phyloP scores from a whole-genome alignment of 2,797 vertebrate species.

The Diplodus puntazzo region DNA sequence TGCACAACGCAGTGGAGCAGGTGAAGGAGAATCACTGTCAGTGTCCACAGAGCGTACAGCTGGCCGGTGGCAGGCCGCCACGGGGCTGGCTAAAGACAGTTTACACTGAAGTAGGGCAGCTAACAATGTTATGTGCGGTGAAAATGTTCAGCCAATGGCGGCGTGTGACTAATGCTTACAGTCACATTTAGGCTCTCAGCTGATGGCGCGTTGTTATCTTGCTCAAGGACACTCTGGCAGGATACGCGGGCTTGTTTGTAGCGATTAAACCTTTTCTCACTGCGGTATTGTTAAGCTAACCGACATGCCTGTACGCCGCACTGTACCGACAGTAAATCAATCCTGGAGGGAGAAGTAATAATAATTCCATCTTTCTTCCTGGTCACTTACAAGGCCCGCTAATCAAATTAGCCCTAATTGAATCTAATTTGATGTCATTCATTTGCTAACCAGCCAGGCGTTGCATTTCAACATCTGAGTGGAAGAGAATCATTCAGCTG shows the following conservation, averaged over 20 bases:
- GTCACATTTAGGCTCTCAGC: constrained; percentile 39
- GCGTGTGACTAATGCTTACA: constrained; percentile 21
- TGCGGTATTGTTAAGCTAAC: constrained; percentile 20
- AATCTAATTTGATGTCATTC: constrained; percentile 62
- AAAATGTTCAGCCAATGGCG: constrained; percentile 37
- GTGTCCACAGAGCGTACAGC: constrained; percentile 52
- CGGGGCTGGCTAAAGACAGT: constrained; percentile 10
- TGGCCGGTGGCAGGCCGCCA: constrained; percentile 56
- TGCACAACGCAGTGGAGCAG: constrained; percentile 56
- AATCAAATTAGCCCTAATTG: constrained; percentile 69
- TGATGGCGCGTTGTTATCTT: constrained; percentile 11
- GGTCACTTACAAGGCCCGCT: constrained; percentile 57
- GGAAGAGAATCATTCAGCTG: constrained; percentile 17
- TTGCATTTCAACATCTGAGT: constrained; percentile 41
- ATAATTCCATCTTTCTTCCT: constrained; percentile 57
- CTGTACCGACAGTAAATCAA: constrained; percentile 50
- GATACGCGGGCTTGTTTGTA: not conserved
- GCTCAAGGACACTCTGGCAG: constrained; percentile 40
- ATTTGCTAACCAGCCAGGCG: constrained; percentile 43
- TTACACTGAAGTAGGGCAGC: constrained; percentile 39
- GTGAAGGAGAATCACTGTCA: constrained; percentile 76
- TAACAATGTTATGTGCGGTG: constrained; percentile 38
- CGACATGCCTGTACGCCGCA: not conserved
- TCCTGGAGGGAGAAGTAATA: constrained; percentile 52
- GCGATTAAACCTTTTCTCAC: constrained; percentile 21